These are phyloP conservation scores for Leptopilina clavipes DNA, from an alignment of 1,140 invertebrate genomes.

Conservation along the genomic window DNA sequence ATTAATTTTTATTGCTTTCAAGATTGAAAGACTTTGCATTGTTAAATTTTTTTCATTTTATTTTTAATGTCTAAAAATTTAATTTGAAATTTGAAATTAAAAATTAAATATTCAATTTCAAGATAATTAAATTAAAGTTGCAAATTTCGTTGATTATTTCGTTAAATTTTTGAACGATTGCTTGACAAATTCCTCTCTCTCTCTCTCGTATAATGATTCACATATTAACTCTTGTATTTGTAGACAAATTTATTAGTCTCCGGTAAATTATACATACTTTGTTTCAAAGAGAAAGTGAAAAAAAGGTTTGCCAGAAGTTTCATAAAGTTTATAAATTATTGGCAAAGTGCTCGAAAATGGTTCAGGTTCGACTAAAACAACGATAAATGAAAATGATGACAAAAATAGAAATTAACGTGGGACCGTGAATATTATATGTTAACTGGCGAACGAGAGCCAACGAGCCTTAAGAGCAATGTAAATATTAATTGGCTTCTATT, in stretches of 20 bases:
- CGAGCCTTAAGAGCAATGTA: slow-evolving; percentile 7
- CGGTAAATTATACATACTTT: background rate
- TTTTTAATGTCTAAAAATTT: background rate
- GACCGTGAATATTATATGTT: background rate
- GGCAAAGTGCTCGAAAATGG: slow-evolving; percentile 12
- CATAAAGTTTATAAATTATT: background rate
- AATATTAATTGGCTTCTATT: slow-evolving; percentile 31
- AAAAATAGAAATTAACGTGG: slow-evolving; percentile 28
- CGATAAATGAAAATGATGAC: slow-evolving; percentile 21
- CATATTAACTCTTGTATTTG: background rate
- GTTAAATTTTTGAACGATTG: too few species aligned
- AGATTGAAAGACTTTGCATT: background rate
- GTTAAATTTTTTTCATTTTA: background rate
- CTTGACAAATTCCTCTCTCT: too few species aligned
- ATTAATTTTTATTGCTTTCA: slow-evolving; percentile 3
- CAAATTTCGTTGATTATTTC: too few species aligned
- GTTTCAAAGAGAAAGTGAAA: background rate
- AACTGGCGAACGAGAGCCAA: background rate
- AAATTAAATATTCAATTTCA: too few species aligned
- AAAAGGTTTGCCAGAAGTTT: background rate
- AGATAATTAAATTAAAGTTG: too few species aligned
- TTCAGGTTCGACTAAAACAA: background rate
- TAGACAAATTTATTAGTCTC: background rate
- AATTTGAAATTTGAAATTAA: background rate
- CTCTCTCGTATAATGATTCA: too few species aligned